phyloP scores from a whole-genome alignment of 2,888 invertebrate genomes.

The Oscheius sp. region DNA sequence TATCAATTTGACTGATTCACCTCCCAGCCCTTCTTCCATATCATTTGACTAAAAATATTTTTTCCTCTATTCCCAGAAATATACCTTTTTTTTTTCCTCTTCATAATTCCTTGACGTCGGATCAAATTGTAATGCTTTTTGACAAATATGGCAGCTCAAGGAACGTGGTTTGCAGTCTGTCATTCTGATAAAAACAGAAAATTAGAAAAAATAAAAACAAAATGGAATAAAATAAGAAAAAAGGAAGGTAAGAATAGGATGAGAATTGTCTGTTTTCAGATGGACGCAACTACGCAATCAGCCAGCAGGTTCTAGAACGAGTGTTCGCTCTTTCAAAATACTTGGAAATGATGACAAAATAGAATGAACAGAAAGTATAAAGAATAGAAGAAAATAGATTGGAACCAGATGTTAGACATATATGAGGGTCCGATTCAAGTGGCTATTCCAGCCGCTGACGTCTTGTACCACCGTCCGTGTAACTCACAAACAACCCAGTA shows the following conservation, averaged over 20 bases:
- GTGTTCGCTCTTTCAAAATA: not conserved
- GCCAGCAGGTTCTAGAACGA: slow-evolving; percentile 5
- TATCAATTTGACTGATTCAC: slow-evolving; percentile 52
- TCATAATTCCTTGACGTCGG: slow-evolving; percentile 33
- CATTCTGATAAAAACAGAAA: not conserved
- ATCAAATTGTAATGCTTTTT: slow-evolving; percentile 38
- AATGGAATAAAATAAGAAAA: not conserved
- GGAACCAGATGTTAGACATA: too few species aligned
- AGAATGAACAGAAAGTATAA: too few species aligned
- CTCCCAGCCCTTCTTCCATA: slow-evolving; percentile 37
- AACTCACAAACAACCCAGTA: too few species aligned
- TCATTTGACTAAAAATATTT: slow-evolving; percentile 9
- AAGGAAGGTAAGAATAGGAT: not conserved
- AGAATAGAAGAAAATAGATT: too few species aligned
- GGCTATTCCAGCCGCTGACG: too few species aligned
- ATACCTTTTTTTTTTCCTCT: slow-evolving; percentile 28
- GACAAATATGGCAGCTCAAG: slow-evolving; percentile 41
- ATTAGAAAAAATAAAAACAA: not conserved
- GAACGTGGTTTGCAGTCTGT: not conserved
- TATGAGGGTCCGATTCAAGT: too few species aligned
- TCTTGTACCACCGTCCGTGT: too few species aligned
- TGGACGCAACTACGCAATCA: slow-evolving; percentile 10
- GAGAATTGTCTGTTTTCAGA: slow-evolving; percentile 5
- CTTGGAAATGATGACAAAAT: too few species aligned
- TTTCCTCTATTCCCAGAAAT: not conserved